Percentiles rank a stretch among this genome's conserved stretches.
These are phyloP conservation scores for Actenoides hombroni DNA, from an alignment of 2,113 vertebrate genomes.

Conservation along the genomic window DNA sequence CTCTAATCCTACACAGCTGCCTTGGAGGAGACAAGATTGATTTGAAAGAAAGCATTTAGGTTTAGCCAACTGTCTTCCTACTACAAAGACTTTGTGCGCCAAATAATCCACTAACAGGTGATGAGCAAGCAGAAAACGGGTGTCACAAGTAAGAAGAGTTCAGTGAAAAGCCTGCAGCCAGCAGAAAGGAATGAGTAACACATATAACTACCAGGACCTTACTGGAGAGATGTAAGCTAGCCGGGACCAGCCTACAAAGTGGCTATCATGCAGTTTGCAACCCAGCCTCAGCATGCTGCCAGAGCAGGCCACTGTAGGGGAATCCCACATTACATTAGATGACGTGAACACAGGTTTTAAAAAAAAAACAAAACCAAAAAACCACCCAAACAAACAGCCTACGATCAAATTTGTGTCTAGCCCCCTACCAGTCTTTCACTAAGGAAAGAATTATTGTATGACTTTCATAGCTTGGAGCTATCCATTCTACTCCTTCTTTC, in stretches of 20 bases:
- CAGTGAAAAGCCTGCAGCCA: not conserved
- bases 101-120: not conserved
- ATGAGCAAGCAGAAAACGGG: not conserved
- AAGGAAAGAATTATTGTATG: not conserved
- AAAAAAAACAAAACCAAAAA: not conserved
- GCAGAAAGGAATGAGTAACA: not conserved
- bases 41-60: not conserved
- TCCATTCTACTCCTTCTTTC: not conserved
- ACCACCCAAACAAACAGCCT: not conserved
- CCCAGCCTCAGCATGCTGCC: not conserved
- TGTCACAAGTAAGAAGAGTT: not conserved
- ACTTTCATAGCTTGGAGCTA: not conserved
- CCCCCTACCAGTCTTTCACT: not conserved
- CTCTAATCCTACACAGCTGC: not conserved
- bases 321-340: not conserved
- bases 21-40: not conserved
- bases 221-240: not conserved
- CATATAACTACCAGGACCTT: too few relatives aligned
- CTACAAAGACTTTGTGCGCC: not conserved
- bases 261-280: not conserved
- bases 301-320: accelerated
- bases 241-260: not conserved
- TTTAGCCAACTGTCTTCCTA: not conserved
- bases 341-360: not conserved
- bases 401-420: not conserved